phyloP scores from a whole-genome alignment of 2,888 invertebrate species.

The Drosophila paracracens region DNA sequence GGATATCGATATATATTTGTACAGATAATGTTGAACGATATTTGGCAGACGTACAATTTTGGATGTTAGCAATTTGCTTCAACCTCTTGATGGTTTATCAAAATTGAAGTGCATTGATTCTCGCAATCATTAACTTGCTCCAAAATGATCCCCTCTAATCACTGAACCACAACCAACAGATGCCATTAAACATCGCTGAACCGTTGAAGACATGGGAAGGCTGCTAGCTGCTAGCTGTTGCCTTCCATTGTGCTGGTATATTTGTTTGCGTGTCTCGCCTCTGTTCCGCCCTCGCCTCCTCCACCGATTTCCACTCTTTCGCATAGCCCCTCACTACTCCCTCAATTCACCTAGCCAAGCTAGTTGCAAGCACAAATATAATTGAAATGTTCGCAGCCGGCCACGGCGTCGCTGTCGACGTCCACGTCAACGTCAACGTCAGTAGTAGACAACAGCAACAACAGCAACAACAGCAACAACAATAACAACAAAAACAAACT shows the following conservation, averaged over 20 bases:
- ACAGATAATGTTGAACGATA: background rate
- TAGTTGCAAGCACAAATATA: constrained; percentile 31
- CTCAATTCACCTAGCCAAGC: background rate
- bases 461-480: constrained; percentile 13
- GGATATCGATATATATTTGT: background rate
- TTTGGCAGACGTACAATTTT: background rate
- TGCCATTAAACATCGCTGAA: background rate
- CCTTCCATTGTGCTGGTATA: background rate
- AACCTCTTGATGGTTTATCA: background rate
- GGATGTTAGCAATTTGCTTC: background rate
- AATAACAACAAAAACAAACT: constrained; percentile 12
- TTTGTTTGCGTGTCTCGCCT: background rate
- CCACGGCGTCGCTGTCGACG: constrained; percentile 69
- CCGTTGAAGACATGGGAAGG: background rate
- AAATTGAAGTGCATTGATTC: background rate
- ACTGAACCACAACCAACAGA: background rate
- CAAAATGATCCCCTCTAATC: background rate
- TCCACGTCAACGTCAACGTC: constrained; percentile 26
- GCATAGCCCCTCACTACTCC: background rate
- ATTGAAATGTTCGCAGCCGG: constrained; percentile 35
- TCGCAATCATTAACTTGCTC: background rate
- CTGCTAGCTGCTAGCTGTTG: constrained; percentile 5
- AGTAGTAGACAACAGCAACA: constrained; percentile 19
- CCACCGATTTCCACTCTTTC: no score
- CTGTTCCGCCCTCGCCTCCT: background rate